phyloP scores from a whole-genome alignment of 2,797 vertebrate genomes.

The Hapalemur alaotrensis region DNA sequence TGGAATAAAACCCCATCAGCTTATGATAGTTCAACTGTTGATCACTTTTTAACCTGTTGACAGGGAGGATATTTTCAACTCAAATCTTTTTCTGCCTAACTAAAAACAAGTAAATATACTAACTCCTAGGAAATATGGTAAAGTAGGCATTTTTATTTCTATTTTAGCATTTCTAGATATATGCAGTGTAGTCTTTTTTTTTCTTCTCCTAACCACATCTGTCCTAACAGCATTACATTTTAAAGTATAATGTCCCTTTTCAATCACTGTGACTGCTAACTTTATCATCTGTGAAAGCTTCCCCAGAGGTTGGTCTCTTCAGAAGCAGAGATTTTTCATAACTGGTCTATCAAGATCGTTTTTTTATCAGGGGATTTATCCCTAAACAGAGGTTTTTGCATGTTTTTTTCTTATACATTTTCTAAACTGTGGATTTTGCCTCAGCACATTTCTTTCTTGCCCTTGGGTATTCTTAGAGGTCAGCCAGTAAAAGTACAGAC shows the following conservation, averaged over 20 bases:
- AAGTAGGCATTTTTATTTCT: conserved; percentile 66
- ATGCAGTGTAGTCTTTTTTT: conserved; percentile 43
- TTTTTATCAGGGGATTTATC: conserved; percentile 34
- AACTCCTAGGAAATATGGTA: conserved; percentile 56
- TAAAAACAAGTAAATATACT: conserved; percentile 50
- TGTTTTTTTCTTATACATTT: neutral
- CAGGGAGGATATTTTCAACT: neutral
- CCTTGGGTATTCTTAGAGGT: neutral
- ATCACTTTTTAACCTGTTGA: conserved; percentile 49
- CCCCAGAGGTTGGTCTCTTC: conserved; percentile 47
- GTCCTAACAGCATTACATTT: conserved; percentile 66
- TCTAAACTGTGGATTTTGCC: conserved; percentile 33
- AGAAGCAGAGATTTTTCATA: conserved; percentile 63
- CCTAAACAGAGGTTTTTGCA: conserved; percentile 26
- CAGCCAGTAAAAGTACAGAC: neutral
- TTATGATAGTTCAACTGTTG: conserved; percentile 44
- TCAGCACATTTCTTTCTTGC: conserved; percentile 18
- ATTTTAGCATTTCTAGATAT: conserved; percentile 70
- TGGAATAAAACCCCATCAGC: conserved; percentile 40
- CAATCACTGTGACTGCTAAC: conserved; percentile 62
- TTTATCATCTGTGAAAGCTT: conserved; percentile 72
- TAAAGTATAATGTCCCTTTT: conserved; percentile 75
- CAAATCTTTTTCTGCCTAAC: conserved; percentile 40
- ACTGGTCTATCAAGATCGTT: conserved; percentile 37
- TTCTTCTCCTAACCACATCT: conserved; percentile 64